Conservation (phyloP, 1,140 invertebrate species). For the Nomia melanderi region DNA sequence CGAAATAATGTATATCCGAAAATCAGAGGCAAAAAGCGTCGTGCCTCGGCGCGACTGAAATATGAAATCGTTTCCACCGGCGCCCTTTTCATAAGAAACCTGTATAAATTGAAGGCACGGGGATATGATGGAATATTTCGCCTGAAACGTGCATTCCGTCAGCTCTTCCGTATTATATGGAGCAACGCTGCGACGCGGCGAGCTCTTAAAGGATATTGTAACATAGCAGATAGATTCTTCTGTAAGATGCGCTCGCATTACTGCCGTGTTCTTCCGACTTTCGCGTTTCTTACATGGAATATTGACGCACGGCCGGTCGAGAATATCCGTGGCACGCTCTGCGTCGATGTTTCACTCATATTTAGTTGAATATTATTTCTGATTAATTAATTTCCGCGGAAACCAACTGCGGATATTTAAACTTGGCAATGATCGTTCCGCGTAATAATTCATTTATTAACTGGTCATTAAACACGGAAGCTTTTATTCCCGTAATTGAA, state of each 20-base stretch:
- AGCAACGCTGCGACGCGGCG: not conserved
- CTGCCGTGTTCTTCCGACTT: too few relatives aligned
- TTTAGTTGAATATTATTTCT: too few relatives aligned
- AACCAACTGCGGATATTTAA: too few relatives aligned
- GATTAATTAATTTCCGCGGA: too few relatives aligned
- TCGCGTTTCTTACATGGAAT: not conserved
- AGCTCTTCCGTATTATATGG: slow-evolving; percentile 12
- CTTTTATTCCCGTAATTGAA: too few relatives aligned
- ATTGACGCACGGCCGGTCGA: not conserved
- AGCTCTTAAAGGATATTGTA: slow-evolving; percentile 24
- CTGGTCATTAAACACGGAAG: too few relatives aligned
- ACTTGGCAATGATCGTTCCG: too few relatives aligned
- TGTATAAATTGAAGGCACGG: slow-evolving; percentile 6
- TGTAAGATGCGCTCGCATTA: not conserved
- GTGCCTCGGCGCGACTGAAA: not conserved
- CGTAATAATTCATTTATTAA: too few relatives aligned
- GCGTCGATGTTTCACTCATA: too few relatives aligned
- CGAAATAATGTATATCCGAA: not conserved
- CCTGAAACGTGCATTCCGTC: slow-evolving; percentile 5
- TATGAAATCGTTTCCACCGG: not conserved
- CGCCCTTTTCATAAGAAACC: not conserved
- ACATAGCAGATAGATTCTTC: slow-evolving; percentile 12
- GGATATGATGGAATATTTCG: slow-evolving; percentile 18
- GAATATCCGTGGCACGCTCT: not conserved
- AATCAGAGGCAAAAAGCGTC: slow-evolving; percentile 1